A percentile compares a stretch with the other conserved stretches of the same genome.
phyloP scores from a whole-genome alignment of 1,140 invertebrate genomes.

The Propsilocerus akamusi region DNA sequence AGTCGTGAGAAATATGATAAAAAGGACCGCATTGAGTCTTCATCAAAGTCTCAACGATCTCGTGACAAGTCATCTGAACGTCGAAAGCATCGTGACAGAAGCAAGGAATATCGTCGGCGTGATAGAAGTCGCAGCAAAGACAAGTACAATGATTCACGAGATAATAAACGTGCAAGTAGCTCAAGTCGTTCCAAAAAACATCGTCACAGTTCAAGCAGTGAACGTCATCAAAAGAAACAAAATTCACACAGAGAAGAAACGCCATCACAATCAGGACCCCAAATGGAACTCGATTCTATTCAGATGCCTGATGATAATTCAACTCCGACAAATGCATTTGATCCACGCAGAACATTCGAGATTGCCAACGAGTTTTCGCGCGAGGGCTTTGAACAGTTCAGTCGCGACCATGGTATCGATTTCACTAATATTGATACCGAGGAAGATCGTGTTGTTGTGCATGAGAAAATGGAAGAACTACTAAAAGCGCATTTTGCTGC shows the following conservation, averaged over 20 bases:
- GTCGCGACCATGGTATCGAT: conserved; percentile 17
- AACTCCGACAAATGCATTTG: conserved; percentile 7
- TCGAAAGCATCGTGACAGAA: neutral
- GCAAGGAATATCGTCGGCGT: conserved; percentile 11
- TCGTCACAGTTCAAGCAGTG: neutral
- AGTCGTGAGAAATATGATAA: too few relatives aligned
- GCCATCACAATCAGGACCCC: neutral
- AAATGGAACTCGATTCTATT: neutral
- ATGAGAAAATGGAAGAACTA: conserved; percentile 22
- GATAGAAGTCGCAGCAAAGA: conserved; percentile 8
- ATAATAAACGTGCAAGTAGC: conserved; percentile 7
- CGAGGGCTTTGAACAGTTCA: conserved; percentile 5
- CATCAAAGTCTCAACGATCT: too few relatives aligned
- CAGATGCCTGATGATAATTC: too few relatives aligned
- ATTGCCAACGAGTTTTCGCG: conserved; percentile 3
- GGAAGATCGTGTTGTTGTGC: conserved; percentile 15
- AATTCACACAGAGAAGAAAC: neutral
- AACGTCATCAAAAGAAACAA: neutral
- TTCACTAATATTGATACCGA: conserved; percentile 16
- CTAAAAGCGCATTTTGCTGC: conserved; percentile 17
- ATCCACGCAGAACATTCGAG: neutral
- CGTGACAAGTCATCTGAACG: conserved; percentile 1
- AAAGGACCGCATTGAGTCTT: too few relatives aligned
- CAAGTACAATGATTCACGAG: conserved; percentile 9
- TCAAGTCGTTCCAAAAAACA: conserved; percentile 11